These are phyloP conservation scores for Tinea trinotella DNA, from an alignment of 2,888 invertebrate genomes.

Conservation along the genomic window DNA sequence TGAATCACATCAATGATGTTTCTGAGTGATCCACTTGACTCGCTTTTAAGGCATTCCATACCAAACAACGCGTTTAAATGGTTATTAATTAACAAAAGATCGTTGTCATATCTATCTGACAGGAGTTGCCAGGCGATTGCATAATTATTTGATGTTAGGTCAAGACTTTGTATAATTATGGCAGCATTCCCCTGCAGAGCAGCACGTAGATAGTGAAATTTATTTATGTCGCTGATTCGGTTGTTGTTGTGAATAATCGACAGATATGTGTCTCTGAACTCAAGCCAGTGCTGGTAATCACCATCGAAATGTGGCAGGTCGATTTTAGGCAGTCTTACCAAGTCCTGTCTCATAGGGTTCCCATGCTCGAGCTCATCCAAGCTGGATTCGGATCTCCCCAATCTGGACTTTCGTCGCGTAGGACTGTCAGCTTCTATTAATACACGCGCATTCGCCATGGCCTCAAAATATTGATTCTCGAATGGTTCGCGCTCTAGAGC, in stretches of 20 bases:
- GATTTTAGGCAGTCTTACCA: conserved; percentile 20
- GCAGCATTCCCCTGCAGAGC: conserved; percentile 19
- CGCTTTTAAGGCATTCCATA: conserved; percentile 20
- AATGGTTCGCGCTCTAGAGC: background rate
- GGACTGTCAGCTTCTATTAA: background rate
- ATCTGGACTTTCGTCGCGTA: background rate
- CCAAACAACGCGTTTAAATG: conserved; percentile 24
- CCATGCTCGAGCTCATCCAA: background rate
- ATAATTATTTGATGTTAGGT: conserved; percentile 22
- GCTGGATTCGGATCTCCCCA: background rate
- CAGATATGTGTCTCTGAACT: conserved; percentile 19
- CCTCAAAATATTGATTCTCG: background rate
- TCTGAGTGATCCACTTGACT: conserved; percentile 19
- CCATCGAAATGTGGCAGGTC: conserved; percentile 23
- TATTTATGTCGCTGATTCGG: conserved; percentile 3
- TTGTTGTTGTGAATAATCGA: conserved; percentile 15
- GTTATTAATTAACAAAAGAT: conserved; percentile 23
- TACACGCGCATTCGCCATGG: background rate
- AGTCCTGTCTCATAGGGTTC: background rate
- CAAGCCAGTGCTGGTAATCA: conserved; percentile 23
- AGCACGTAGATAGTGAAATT: conserved; percentile 20
- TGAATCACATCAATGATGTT: conserved; percentile 24
- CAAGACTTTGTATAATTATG: conserved; percentile 20
- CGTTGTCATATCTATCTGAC: conserved; percentile 22
- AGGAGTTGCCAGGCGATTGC: conserved; percentile 20